Percentiles rank a stretch among this genome's conserved stretches.
Conservation (phyloP, 2,113 vertebrate genomes). For the Zosterops japonicus region DNA sequence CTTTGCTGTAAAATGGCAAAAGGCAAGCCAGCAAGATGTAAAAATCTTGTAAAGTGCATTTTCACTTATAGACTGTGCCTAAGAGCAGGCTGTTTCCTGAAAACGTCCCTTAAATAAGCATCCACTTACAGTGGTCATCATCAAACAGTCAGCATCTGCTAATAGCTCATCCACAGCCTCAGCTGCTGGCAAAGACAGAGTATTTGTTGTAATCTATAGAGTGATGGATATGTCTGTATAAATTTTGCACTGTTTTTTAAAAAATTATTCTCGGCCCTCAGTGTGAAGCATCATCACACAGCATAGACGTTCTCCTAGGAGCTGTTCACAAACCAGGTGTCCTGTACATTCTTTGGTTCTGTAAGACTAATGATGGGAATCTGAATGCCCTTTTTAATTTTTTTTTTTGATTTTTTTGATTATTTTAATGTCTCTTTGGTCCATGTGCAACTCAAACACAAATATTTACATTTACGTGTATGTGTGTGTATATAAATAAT, state of each 20-base stretch:
- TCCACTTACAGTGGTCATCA: conserved; percentile 38
- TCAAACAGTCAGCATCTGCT: conserved; percentile 34
- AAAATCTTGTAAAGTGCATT: conserved; percentile 59
- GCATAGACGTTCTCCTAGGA: background rate
- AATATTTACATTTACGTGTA: background rate
- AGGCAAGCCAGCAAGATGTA: conserved; percentile 59
- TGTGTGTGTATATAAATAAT: background rate
- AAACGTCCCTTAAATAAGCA: conserved; percentile 59
- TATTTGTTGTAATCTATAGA: background rate
- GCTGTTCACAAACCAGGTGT: background rate
- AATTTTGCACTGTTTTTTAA: background rate
- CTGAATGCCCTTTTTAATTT: background rate
- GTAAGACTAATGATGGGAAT: background rate
- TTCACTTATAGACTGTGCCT: conserved; percentile 35
- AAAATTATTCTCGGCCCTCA: background rate
- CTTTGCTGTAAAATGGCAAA: conserved; percentile 63
- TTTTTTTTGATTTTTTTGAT: background rate
- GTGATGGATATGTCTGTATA: background rate
- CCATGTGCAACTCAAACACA: background rate
- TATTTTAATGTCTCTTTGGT: background rate
- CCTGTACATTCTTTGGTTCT: background rate
- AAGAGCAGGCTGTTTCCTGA: conserved; percentile 56
- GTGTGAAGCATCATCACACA: background rate
- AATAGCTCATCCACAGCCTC: background rate
- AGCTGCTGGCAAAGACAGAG: background rate